Base-by-base conservation (phyloP, 2,888 invertebrate species). In the Alentia gelatinosa region DNA sequence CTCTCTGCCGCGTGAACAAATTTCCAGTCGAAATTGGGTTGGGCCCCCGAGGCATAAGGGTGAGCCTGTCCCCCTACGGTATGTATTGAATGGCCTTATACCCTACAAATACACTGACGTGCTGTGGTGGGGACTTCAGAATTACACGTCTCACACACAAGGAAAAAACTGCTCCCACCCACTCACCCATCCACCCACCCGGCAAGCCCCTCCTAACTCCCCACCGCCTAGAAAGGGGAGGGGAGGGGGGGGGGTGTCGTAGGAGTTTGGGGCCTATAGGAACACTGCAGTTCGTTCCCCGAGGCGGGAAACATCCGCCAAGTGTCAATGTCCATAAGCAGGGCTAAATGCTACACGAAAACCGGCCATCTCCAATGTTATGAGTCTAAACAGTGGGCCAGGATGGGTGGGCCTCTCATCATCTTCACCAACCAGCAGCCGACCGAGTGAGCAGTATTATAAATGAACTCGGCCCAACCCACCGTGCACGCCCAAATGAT, bases 241-340 rank as follows among this genome's bases (percentile, higher is more conserved):
- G n/a, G n/a, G n/a, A 56, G 56, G 23, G 23, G n/a, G 19, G 19
- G 56, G 19, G 12, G 3, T 56, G 56, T n/a, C 3, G 56, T 56
- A 56, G 9, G n/a, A 56, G 3, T 12, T 56, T 56, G 56, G 56
- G 56, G 23, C 56, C 3, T 56, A 42, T 42, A 56, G 19, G 23
- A 56, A 56, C 19, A 19, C 56, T 56, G n/a, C 56, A 42, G 15
- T n/a, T n/a, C 56, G 19, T 35, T 7, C 37, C 86, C 86, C 33
- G 47, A 26, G 86, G 86, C 86, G 42, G 30, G 47, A 50, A 86
- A 47, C 86, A 5, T 42, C 86, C 5, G 47, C 86, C 47, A 50
- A 86, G 47, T 86, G 86, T 86, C 86, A 86, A 86, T 86, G 86
- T 50, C 50, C 86, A 86, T 50, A 42, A 47, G 33, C 42, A 42